Base-by-base conservation (phyloP, 37 sponge, comb jelly and placozoan genomes). In the Chondrosia reniformis region DNA sequence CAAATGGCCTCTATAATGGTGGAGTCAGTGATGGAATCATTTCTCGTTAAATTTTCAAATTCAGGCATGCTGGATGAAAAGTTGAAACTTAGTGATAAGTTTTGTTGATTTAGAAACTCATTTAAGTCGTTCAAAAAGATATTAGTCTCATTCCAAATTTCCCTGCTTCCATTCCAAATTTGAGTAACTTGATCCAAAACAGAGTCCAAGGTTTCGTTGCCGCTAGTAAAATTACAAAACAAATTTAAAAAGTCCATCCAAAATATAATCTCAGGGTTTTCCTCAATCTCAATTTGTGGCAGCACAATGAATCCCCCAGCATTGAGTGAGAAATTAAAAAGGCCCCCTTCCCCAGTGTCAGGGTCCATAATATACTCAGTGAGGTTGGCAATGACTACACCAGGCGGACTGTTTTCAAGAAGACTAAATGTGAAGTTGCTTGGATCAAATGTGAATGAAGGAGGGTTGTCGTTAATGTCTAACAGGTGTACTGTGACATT, bases 401-500 rank as follows among this genome's bases (percentile, higher is more conserved):
- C 75, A 37, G 91, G 80, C 12, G 58, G 34, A 27, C 49, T 42
- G 65, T 85, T 82, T 55, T 90, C 91, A 19, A 80, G 80, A 17
- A 90, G 63, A 4, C 40, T 22, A 3, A 57, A 55, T 0, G 42
- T 40, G 59, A 69, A 84, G 12, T 55, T 72, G 1, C 49, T 34
- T 1, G 82, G 85, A 59, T 69, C n/a, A 27, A 87, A 74, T 17
- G 64, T 57, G 66, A 92, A 86, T n/a, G 44, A 63, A 40, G 93
- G 93, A 31, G 86, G 65, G 17, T 84, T 81, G 44, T 88, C 89
- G 62, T 91, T 91, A 5, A 27, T 45, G 3, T 80, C 84, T 4
- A 36, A 19, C 19, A 92, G 89, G 1, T 33, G 77, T 15, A 92
- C 80, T 2, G 85, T 85, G 46, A 92, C 83, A 38, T 83, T 87